These are phyloP conservation scores for Hyperopisus bebe DNA, from an alignment of 2,113 vertebrate species.

Conservation along the genomic window DNA sequence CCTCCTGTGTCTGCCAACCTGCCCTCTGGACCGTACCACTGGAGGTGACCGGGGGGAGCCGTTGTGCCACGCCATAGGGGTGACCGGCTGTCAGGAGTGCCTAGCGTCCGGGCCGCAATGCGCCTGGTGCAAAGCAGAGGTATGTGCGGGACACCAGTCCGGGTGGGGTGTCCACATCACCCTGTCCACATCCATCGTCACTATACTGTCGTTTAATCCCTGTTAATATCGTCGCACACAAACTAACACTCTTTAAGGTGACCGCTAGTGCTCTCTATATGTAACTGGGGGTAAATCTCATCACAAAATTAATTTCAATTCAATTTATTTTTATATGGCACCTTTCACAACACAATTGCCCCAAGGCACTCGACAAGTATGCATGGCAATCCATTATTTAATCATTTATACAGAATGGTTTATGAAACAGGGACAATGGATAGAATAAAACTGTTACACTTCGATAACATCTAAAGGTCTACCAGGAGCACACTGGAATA, in stretches of 20 bases:
- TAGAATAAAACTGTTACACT: not conserved
- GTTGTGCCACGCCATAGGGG: not conserved
- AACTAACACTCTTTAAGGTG: not conserved
- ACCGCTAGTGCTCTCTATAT: not conserved
- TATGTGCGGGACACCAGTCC: not conserved
- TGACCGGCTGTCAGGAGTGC: slow-evolving; percentile 12
- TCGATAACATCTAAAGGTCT: not conserved
- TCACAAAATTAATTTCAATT: not conserved
- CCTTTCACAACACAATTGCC: not conserved
- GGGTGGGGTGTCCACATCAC: not conserved
- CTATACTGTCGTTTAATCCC: not conserved
- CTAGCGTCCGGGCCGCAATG: slow-evolving; percentile 9
- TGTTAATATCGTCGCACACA: not conserved
- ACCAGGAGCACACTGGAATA: not conserved
- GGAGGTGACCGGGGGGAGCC: not conserved
- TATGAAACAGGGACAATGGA: not conserved
- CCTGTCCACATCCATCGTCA: not conserved
- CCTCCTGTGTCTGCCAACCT: not conserved
- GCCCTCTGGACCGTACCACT: not conserved
- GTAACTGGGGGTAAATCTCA: not conserved
- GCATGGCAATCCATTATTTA: not conserved
- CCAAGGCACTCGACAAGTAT: not conserved
- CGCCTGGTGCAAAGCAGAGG: slow-evolving; percentile 18
- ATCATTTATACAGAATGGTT: not conserved
- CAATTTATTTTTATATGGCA: not conserved